These are phyloP conservation scores for Hoplostethus atlanticus DNA, from an alignment of 2,797 vertebrate genomes.

Conservation along the genomic window DNA sequence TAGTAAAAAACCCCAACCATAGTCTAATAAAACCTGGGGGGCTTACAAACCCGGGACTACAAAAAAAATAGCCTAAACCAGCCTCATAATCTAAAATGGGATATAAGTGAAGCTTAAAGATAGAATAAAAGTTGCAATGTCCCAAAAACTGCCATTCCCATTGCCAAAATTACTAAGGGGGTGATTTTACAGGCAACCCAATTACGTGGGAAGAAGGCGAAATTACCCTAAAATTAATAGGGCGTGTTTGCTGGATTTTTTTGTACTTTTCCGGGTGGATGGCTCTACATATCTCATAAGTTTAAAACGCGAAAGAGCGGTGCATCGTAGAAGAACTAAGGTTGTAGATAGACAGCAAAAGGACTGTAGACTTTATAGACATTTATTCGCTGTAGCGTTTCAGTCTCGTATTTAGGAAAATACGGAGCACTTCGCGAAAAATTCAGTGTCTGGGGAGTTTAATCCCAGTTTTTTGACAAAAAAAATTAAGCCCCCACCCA, in stretches of 20 bases:
- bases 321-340: conserved; percentile 40
- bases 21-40: neutral
- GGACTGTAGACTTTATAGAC: neutral
- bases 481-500: conserved; percentile 73
- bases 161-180: neutral
- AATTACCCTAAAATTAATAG: neutral
- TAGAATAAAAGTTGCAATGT: conserved; percentile 53
- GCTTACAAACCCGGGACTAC: conserved; percentile 27
- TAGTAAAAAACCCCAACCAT: neutral
- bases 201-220: neutral
- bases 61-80: conserved; percentile 28
- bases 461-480: conserved; percentile 67
- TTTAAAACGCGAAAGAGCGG: conserved; percentile 55
- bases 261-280: conserved; percentile 50
- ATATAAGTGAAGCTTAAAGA: conserved; percentile 24
- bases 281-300: conserved; percentile 42
- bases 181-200: neutral
- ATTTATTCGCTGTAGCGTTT: neutral
- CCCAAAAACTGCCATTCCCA: conserved; percentile 25
- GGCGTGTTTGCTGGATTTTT: neutral
- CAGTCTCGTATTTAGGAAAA: neutral
- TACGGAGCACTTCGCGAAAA: conserved; percentile 26
- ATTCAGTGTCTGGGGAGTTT: conserved; percentile 50
- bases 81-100: conserved; percentile 13
- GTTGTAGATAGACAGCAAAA: conserved; percentile 10